These are phyloP conservation scores for Acleris holmiana DNA, from an alignment of 2,888 invertebrate genomes.

Conservation along the genomic window DNA sequence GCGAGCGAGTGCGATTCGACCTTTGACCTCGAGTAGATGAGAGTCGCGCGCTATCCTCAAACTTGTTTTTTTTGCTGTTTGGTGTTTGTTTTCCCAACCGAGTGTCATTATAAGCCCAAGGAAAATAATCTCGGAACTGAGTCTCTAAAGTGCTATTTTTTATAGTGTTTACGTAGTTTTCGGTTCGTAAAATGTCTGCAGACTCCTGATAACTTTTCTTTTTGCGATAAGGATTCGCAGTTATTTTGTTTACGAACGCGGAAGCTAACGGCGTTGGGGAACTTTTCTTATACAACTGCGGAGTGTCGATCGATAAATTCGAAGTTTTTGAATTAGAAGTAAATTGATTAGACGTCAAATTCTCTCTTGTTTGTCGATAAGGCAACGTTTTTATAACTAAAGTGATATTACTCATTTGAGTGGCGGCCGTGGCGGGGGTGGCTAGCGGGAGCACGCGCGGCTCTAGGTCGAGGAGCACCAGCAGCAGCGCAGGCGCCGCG, in stretches of 20 bases:
- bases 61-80: constrained; percentile 24
- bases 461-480: constrained; percentile 23
- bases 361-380: constrained; percentile 39
- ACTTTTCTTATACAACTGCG: constrained; percentile 45
- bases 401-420: constrained; percentile 49
- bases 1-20: constrained; percentile 23
- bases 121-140: constrained; percentile 33
- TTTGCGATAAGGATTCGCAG: constrained; percentile 35
- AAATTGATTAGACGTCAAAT: constrained; percentile 36
- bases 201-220: constrained; percentile 40
- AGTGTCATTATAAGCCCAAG: constrained; percentile 30
- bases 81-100: constrained; percentile 23
- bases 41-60: constrained; percentile 28
- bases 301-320: constrained; percentile 46
- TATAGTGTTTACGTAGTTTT: constrained; percentile 42
- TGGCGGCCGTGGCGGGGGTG: constrained; percentile 26
- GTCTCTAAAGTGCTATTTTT: constrained; percentile 40
- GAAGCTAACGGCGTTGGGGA: constrained; percentile 42
- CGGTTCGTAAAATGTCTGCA: constrained; percentile 38
- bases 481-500: constrained; percentile 42
- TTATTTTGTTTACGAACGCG: constrained; percentile 40
- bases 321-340: constrained; percentile 37
- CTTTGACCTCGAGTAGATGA: constrained; percentile 40
- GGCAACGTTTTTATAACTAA: constrained; percentile 46
- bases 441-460: constrained; percentile 16